phyloP scores from a whole-genome alignment of 2,888 invertebrate genomes.

The Netelia melanura region DNA sequence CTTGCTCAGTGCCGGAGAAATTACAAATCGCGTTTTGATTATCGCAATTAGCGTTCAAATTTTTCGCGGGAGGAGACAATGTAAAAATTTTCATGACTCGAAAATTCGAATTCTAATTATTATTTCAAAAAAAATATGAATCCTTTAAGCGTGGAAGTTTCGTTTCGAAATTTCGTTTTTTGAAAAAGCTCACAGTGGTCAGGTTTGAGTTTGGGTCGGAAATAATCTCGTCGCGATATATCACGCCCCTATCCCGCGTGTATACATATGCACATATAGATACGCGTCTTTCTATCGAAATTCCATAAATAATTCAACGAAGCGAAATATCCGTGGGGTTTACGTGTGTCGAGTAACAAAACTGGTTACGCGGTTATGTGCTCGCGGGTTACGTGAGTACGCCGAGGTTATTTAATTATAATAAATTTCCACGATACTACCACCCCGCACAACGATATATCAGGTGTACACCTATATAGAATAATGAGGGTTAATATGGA shows the following conservation, averaged over 20 bases:
- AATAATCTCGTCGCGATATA: slow-evolving; percentile 32
- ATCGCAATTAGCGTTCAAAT: too few species aligned
- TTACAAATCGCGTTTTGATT: too few species aligned
- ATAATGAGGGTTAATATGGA: too few species aligned
- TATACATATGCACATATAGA: neutral
- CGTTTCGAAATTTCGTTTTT: too few species aligned
- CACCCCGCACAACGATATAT: slow-evolving; percentile 32
- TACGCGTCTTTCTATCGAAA: slow-evolving; percentile 56
- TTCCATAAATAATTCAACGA: slow-evolving; percentile 67
- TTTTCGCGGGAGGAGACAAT: neutral
- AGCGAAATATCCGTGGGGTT: slow-evolving; percentile 53
- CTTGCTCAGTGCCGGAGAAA: too few species aligned
- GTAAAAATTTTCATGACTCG: neutral
- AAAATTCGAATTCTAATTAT: too few species aligned
- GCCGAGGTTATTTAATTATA: slow-evolving; percentile 73
- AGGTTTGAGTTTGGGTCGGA: slow-evolving; percentile 18
- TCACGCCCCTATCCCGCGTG: neutral
- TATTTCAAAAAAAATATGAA: too few species aligned
- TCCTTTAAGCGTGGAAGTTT: too few species aligned
- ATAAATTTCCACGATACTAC: slow-evolving; percentile 71
- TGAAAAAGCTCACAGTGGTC: too few species aligned
- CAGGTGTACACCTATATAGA: too few species aligned
- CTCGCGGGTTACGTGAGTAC: slow-evolving; percentile 56
- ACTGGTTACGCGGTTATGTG: slow-evolving; percentile 55
- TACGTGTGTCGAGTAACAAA: slow-evolving; percentile 67